Conservation (phyloP, 2,888 invertebrate genomes). For the Epistrophe grossulariae region DNA sequence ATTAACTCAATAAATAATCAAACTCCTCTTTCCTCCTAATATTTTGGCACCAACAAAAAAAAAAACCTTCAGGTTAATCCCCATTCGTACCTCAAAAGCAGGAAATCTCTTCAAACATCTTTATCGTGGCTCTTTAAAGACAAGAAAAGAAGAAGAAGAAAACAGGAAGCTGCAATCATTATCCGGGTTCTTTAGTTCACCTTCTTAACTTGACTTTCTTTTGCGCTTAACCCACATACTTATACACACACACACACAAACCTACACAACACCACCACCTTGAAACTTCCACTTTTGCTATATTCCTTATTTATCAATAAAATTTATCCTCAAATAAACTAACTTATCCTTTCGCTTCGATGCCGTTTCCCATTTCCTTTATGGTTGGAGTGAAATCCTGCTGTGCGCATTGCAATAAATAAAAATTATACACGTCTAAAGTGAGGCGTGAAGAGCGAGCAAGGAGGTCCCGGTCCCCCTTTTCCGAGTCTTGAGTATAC, state of each 20-base stretch:
- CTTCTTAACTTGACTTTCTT: constrained; percentile 41
- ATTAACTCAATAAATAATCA: constrained; percentile 12
- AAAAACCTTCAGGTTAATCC: constrained; percentile 46
- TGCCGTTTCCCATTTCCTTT: constrained; percentile 68
- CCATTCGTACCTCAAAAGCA: constrained; percentile 49
- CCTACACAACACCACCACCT: not conserved
- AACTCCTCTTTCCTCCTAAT: not conserved
- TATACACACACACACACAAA: not conserved
- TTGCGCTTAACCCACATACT: not conserved
- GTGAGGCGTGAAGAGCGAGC: not conserved
- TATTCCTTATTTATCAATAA: constrained; percentile 71
- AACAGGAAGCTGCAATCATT: constrained; percentile 65
- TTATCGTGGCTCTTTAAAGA: constrained; percentile 31
- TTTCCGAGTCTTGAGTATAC: not conserved
- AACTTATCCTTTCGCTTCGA: constrained; percentile 72
- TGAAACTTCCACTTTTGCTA: not conserved
- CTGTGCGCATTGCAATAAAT: constrained; percentile 69
- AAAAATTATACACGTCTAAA: constrained; percentile 70
- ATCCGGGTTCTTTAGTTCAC: constrained; percentile 55
- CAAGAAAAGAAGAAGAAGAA: not conserved
- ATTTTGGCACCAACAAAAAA: constrained; percentile 10
- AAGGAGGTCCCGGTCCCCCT: not conserved
- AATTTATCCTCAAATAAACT: constrained; percentile 72
- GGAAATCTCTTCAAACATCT: constrained; percentile 51
- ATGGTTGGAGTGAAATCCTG: constrained; percentile 49